phyloP scores from a whole-genome alignment of 2,888 invertebrate genomes.

The Sphinx pinastri region DNA sequence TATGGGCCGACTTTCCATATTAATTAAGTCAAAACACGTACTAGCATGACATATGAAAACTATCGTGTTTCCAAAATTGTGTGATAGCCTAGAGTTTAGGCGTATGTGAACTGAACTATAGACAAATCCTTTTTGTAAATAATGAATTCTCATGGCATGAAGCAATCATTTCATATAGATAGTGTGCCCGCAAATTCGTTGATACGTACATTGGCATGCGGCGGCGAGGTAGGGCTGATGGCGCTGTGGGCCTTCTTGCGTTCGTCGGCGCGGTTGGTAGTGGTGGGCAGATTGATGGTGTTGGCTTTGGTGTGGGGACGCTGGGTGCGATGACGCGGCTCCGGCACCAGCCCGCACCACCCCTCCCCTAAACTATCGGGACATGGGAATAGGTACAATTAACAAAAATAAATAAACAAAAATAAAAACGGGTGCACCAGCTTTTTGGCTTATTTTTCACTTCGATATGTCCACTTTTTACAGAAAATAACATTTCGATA shows the following conservation, averaged over 20 bases:
- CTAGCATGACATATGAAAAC: too few relatives aligned
- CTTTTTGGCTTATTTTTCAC: conserved; percentile 37
- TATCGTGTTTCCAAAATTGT: too few relatives aligned
- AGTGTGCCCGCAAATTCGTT: not conserved
- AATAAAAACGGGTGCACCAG: conserved; percentile 61
- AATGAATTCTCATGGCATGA: too few relatives aligned
- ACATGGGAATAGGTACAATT: conserved; percentile 34
- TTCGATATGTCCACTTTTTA: not conserved
- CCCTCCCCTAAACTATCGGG: conserved; percentile 67
- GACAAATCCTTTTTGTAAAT: too few relatives aligned
- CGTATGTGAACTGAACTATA: too few relatives aligned
- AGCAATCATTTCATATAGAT: not conserved
- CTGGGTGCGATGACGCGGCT: conserved; percentile 66
- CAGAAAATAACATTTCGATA: not conserved
- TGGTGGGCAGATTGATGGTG: conserved; percentile 85
- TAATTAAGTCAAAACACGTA: too few relatives aligned
- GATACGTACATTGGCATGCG: conserved; percentile 72
- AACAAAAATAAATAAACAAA: conserved; percentile 58
- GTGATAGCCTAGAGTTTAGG: too few relatives aligned
- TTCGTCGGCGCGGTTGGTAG: conserved; percentile 60
- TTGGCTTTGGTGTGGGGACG: conserved; percentile 81
- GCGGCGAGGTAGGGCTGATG: conserved; percentile 71
- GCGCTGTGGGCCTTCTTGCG: conserved; percentile 60
- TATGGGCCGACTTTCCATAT: too few relatives aligned
- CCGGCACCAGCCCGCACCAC: conserved; percentile 70